Evolutionary conservation across 1,140 invertebrate species (phyloP).

Genomic region (Brachionus sp.): DNA sequence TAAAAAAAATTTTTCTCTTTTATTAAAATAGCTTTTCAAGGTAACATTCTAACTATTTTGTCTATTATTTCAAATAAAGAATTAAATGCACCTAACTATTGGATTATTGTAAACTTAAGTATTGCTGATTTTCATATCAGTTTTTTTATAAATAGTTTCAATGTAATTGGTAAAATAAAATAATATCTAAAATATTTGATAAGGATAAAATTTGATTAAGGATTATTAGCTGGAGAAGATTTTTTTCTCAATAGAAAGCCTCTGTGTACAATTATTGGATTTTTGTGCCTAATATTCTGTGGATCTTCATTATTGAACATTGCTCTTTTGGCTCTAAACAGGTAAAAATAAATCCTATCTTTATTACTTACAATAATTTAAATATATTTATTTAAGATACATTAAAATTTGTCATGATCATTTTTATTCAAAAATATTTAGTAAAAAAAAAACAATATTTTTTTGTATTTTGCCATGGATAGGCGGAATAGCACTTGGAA

Average conservation of each 20-base stretch:
- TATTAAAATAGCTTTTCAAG: background rate
- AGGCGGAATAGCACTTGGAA: background rate
- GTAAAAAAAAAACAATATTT: background rate
- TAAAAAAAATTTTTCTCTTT: background rate
- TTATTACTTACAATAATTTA: background rate
- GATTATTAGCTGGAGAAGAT: background rate
- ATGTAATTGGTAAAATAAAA: constrained; percentile 1
- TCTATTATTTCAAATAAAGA: background rate
- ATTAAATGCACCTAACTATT: background rate
- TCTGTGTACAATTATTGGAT: constrained; percentile 14
- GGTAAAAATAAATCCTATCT: too few relatives aligned
- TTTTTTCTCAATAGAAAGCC: constrained; percentile 9
- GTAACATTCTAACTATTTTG: background rate
- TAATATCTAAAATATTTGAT: background rate
- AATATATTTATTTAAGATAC: background rate
- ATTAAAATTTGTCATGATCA: constrained; percentile 26
- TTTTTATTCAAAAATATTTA: constrained; percentile 12
- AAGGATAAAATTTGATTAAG: background rate
- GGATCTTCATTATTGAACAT: constrained; percentile 4
- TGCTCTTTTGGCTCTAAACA: background rate
- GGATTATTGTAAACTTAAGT: constrained; percentile 14
- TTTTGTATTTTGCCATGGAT: constrained; percentile 1
- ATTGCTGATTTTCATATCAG: background rate
- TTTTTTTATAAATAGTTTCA: constrained; percentile 7
- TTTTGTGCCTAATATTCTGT: background rate